Conservation (phyloP, 2,888 invertebrate species). For the Priocnemis perturbator region DNA sequence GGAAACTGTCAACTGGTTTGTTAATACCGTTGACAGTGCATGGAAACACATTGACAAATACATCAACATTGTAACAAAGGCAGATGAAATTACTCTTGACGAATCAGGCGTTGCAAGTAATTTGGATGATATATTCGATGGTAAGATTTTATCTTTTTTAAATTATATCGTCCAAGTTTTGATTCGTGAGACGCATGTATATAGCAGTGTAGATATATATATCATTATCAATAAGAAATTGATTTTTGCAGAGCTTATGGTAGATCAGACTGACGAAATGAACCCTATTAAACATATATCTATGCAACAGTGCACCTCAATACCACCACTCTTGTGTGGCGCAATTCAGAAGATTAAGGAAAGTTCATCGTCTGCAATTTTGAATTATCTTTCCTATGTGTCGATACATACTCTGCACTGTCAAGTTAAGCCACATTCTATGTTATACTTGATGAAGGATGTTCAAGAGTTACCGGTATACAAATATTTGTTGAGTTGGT, state of each 20-base stretch:
- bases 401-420: slow-evolving; percentile 79
- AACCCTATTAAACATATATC: slow-evolving; percentile 15
- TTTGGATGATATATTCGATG: slow-evolving; percentile 57
- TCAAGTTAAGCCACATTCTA: slow-evolving; percentile 78
- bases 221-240: slow-evolving; percentile 4
- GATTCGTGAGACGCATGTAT: too few relatives aligned
- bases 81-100: slow-evolving; percentile 56
- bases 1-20: slow-evolving; percentile 62
- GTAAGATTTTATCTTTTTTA: slow-evolving; percentile 2
- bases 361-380: slow-evolving; percentile 49
- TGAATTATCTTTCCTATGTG: slow-evolving; percentile 64
- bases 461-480: slow-evolving; percentile 71
- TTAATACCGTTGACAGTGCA: slow-evolving; percentile 55
- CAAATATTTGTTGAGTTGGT: slow-evolving; percentile 78
- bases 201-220: too few relatives aligned
- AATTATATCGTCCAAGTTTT: too few relatives aligned
- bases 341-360: slow-evolving; percentile 74
- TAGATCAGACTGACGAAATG: slow-evolving; percentile 26
- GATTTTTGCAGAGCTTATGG: slow-evolving; percentile 40
- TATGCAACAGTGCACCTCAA: slow-evolving; percentile 54
- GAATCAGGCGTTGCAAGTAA: slow-evolving; percentile 39
- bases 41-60: slow-evolving; percentile 62
- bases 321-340: slow-evolving; percentile 63
- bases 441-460: slow-evolving; percentile 77
- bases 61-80: slow-evolving; percentile 50